Conservation (phyloP, 2,888 invertebrate genomes). For the Caenorhabditis sp. region DNA sequence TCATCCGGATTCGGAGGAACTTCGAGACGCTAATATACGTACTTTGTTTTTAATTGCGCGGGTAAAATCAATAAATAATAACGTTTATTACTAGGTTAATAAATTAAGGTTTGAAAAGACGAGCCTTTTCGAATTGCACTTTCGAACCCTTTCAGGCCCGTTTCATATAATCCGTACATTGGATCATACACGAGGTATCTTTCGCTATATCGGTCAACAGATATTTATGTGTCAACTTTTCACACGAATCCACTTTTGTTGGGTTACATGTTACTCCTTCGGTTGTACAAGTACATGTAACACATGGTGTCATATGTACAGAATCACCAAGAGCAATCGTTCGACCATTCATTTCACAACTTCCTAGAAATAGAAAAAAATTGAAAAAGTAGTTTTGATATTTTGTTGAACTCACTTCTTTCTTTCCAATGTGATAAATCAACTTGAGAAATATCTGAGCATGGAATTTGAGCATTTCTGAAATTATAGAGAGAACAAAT, state of each 20-base stretch:
- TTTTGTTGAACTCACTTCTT: conserved; percentile 54
- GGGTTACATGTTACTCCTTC: conserved; percentile 70
- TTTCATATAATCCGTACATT: conserved; percentile 66
- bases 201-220: conserved; percentile 62
- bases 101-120: neutral
- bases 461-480: conserved; percentile 69
- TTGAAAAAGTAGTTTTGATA: too few relatives aligned
- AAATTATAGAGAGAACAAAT: conserved; percentile 16
- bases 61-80: neutral
- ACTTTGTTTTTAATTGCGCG: conserved; percentile 2
- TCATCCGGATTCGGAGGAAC: conserved; percentile 57
- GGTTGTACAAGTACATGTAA: conserved; percentile 68
- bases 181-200: conserved; percentile 69
- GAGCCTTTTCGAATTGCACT: conserved; percentile 15
- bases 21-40: conserved; percentile 38
- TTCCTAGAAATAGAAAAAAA: conserved; percentile 55
- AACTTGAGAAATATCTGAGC: conserved; percentile 66
- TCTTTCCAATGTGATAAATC: conserved; percentile 68
- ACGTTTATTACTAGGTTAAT: conserved; percentile 1
- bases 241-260: conserved; percentile 61
- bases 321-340: conserved; percentile 67
- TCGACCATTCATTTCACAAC: conserved; percentile 67
- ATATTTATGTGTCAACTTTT: conserved; percentile 66
- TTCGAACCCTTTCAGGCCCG: conserved; percentile 24
- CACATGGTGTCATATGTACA: conserved; percentile 68